Conservation (phyloP, 1,140 invertebrate species). For the Pentalonia nigronervosa region DNA sequence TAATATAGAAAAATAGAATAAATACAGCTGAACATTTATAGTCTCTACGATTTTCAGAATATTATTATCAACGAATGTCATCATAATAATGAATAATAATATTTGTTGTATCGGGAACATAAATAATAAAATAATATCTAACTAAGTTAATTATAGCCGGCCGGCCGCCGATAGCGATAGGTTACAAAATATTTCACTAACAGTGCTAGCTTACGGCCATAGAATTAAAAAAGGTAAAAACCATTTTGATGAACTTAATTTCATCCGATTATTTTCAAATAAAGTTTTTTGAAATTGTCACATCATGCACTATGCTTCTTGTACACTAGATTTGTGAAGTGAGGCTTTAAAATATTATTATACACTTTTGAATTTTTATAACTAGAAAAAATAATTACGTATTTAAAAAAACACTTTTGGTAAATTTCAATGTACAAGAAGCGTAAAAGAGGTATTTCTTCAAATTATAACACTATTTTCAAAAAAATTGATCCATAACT, state of each 20-base stretch:
- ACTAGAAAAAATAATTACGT: background rate
- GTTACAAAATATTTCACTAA: background rate
- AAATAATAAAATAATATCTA: constrained; percentile 2
- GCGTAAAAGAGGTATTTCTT: background rate
- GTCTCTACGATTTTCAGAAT: no score
- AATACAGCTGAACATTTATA: no score
- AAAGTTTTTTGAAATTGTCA: no score
- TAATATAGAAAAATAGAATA: no score
- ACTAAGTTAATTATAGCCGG: background rate
- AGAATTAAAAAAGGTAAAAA: background rate
- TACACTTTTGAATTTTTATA: background rate
- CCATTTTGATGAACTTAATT: no score
- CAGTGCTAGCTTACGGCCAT: background rate
- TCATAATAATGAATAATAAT: no score
- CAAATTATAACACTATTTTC: background rate
- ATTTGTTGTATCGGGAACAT: no score
- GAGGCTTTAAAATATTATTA: no score
- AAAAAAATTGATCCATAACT: background rate
- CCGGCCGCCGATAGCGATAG: background rate
- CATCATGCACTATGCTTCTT: no score
- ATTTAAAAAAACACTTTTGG: background rate
- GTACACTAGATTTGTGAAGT: no score
- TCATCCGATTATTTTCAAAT: no score
- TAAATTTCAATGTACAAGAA: background rate
- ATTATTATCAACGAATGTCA: no score